Conservation (phyloP, 1,140 invertebrate species). For the Drosophila chauvacae region DNA sequence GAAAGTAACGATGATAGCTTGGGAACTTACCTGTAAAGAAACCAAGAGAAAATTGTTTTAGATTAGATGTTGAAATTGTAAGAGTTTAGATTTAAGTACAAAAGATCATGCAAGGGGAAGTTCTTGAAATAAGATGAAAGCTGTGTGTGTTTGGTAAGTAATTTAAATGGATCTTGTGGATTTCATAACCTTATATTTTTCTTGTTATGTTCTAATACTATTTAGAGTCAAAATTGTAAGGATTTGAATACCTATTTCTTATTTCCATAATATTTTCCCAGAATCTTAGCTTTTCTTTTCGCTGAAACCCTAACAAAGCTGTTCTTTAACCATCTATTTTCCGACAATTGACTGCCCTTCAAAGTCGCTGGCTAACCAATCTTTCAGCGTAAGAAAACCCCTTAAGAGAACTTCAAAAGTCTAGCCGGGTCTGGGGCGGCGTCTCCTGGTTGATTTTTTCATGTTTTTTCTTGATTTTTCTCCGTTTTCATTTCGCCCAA, state of each 20-base stretch:
- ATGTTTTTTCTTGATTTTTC: slow-evolving; percentile 16
- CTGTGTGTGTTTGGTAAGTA: background rate
- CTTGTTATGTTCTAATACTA: background rate
- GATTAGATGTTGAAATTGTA: slow-evolving; percentile 43
- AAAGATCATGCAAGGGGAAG: slow-evolving; percentile 28
- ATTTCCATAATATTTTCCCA: background rate
- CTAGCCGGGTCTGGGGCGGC: slow-evolving; percentile 26
- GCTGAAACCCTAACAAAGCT: slow-evolving; percentile 19
- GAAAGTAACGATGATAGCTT: background rate
- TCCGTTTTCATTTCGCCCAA: slow-evolving; percentile 17
- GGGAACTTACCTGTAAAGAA: slow-evolving; percentile 69
- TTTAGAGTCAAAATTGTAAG: background rate
- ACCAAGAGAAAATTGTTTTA: slow-evolving; percentile 62
- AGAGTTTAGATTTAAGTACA: slow-evolving; percentile 7
- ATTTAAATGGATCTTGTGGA: no score
- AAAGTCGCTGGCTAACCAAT: slow-evolving; percentile 26
- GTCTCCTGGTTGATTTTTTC: slow-evolving; percentile 25
- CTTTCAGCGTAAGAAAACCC: slow-evolving; percentile 26
- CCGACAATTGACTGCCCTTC: slow-evolving; percentile 34
- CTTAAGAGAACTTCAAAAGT: slow-evolving; percentile 44
- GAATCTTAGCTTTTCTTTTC: background rate
- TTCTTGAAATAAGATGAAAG: slow-evolving; percentile 4
- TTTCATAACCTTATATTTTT: no score
- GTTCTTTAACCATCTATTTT: slow-evolving; percentile 27
- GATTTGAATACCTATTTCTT: background rate